These are phyloP conservation scores for Chamaea fasciata DNA, from an alignment of 2,113 vertebrate genomes.

Conservation along the genomic window DNA sequence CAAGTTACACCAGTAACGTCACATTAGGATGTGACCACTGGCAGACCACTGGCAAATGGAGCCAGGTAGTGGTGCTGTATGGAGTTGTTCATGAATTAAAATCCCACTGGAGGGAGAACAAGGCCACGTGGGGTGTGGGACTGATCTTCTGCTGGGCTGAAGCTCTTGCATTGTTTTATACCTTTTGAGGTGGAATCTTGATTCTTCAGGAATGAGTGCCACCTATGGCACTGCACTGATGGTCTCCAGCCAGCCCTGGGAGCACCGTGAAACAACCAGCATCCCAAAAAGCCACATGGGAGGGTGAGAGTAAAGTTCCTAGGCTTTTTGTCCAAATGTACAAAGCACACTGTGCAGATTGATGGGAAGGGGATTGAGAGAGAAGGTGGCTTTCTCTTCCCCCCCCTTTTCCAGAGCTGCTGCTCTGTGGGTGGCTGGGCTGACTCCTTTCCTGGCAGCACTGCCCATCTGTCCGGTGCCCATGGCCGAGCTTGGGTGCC, in stretches of 20 bases:
- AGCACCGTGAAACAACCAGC: rapidly evolving
- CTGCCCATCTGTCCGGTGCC: rapidly evolving
- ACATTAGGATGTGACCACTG: too few species aligned
- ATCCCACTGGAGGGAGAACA: neutral
- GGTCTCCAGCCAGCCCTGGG: neutral
- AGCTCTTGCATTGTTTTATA: neutral
- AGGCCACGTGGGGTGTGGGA: rapidly evolving
- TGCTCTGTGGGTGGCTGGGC: neutral
- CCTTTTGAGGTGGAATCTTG: neutral
- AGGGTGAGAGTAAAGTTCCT: neutral
- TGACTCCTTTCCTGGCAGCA: neutral
- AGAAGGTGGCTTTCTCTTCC: neutral
- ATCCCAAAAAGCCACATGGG: neutral
- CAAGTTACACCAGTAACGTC: neutral
- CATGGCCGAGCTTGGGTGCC: rapidly evolving
- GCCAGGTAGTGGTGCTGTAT: rapidly evolving
- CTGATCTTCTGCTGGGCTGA: neutral
- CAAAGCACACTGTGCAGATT: rapidly evolving
- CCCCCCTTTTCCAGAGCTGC: neutral
- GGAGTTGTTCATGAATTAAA: neutral
- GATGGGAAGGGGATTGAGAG: neutral
- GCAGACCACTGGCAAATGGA: neutral
- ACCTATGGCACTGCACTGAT: rapidly evolving
- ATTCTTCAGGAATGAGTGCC: neutral
- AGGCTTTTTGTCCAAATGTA: rapidly evolving